Conservation (phyloP, 53 echinoderm and acorn worm genomes). For the Temnopleurus reevesii region DNA sequence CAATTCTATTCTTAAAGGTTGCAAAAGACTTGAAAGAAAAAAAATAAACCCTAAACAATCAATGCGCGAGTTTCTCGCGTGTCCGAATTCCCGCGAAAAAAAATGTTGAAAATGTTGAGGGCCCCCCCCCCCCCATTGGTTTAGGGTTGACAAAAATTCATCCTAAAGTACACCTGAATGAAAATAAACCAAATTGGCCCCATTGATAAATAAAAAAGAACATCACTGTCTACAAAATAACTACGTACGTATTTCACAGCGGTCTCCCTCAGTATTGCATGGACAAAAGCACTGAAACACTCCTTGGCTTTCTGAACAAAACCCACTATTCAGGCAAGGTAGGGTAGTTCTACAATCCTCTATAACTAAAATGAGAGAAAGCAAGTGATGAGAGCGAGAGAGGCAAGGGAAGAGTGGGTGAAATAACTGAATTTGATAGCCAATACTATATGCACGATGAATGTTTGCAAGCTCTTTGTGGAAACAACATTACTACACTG, state of each 20-base stretch:
- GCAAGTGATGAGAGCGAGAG: neutral
- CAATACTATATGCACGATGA: no score
- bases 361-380: neutral
- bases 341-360: neutral
- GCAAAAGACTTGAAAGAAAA: no score
- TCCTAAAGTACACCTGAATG: neutral
- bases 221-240: no score
- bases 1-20: no score
- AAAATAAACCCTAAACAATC: no score
- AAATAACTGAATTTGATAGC: neutral
- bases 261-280: neutral
- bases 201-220: neutral
- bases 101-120: neutral
- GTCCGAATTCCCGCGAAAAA: no score
- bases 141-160: no score
- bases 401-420: no score
- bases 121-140: no score
- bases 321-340: neutral
- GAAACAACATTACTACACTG: no score
- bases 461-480: no score
- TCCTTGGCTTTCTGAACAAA: neutral
- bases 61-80: no score
- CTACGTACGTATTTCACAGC: constrained; percentile 5
- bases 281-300: constrained; percentile 1
- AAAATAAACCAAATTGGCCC: neutral